Evolutionary conservation across 2,797 vertebrate species (phyloP).

Genomic region (Rhinophrynus dorsalis): DNA sequence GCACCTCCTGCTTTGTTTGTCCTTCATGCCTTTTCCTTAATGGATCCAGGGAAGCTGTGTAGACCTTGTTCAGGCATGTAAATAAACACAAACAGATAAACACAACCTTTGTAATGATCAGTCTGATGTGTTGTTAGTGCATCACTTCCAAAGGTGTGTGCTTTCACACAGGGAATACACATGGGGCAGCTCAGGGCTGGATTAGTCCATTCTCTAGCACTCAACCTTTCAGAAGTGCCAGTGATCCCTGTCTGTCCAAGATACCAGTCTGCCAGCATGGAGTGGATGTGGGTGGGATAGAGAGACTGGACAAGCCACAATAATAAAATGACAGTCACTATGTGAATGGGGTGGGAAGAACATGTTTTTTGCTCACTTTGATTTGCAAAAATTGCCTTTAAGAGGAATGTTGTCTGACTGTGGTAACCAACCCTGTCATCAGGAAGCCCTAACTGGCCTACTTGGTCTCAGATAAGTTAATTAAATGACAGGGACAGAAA

Average conservation of each 20-base stretch:
- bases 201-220: background rate
- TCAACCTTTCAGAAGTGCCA: background rate
- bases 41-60: slow-evolving; percentile 19
- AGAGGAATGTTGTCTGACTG: too few relatives aligned
- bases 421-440: too few relatives aligned
- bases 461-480: too few relatives aligned
- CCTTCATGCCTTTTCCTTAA: slow-evolving; percentile 27
- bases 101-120: slow-evolving; percentile 9
- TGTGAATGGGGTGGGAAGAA: background rate
- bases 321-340: background rate
- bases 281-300: background rate
- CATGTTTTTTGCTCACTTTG: too few relatives aligned
- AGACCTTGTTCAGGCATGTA: slow-evolving; percentile 3
- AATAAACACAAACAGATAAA: slow-evolving; percentile 37
- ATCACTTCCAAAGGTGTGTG: slow-evolving; percentile 1
- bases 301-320: background rate
- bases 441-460: too few relatives aligned
- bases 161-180: slow-evolving; percentile 21
- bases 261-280: background rate
- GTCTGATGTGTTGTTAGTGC: background rate
- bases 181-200: background rate
- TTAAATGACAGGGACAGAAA: too few relatives aligned
- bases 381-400: too few relatives aligned
- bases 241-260: background rate
- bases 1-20: background rate